Evolutionary conservation across 1,140 invertebrate species (phyloP).

Genomic region (Drosophila kikkawai): DNA sequence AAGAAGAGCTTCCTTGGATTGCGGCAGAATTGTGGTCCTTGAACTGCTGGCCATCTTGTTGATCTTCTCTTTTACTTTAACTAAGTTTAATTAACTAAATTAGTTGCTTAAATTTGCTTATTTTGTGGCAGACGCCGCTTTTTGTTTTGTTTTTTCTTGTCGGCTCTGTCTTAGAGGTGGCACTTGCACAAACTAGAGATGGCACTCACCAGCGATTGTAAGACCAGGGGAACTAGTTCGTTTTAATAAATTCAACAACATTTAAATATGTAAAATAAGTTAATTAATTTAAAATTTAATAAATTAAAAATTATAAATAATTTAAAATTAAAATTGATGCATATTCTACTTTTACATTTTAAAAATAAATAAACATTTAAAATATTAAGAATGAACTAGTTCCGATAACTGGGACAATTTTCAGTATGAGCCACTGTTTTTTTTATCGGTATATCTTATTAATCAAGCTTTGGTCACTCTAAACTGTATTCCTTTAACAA

Average conservation of each 20-base stretch:
- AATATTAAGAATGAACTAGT: not conserved
- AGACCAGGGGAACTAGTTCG: not conserved
- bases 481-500: slow-evolving; percentile 10
- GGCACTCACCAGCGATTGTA: not conserved
- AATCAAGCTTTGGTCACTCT: not conserved
- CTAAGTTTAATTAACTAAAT: not conserved
- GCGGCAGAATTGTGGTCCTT: slow-evolving; percentile 87
- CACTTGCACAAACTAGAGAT: not conserved
- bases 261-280: too few species aligned
- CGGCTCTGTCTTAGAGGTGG: not conserved
- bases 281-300: not conserved
- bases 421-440: not conserved
- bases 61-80: not conserved
- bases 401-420: not conserved
- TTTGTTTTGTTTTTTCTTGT: slow-evolving; percentile 10
- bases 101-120: not conserved
- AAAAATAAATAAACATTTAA: not conserved
- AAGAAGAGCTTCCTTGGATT: slow-evolving; percentile 96
- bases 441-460: too few species aligned
- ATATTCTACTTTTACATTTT: not conserved
- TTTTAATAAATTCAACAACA: too few species aligned
- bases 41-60: slow-evolving; percentile 85
- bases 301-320: too few species aligned
- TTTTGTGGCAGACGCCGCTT: not conserved
- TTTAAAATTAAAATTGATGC: too few species aligned